A percentile compares a stretch with the other conserved stretches of the same genome.
Evolutionary conservation across 2,888 invertebrate genomes (phyloP).

Genomic region (Ophion ellenae): DNA sequence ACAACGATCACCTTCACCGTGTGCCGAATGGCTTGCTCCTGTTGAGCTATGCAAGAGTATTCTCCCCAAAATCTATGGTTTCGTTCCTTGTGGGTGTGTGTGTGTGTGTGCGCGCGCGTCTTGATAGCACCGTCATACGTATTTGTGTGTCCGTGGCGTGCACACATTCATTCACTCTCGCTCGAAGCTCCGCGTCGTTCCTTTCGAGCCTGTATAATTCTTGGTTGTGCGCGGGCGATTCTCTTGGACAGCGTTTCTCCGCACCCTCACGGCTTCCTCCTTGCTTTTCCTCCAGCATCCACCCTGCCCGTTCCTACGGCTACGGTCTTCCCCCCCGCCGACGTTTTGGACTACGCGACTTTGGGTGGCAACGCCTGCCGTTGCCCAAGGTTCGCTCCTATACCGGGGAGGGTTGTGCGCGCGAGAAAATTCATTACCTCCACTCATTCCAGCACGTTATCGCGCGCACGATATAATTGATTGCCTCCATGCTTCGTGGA

Average conservation of each 20-base stretch:
- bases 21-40: neutral
- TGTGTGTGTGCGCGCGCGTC: neutral
- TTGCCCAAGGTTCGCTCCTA: slow-evolving; percentile 50
- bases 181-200: slow-evolving; percentile 29
- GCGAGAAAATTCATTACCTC: slow-evolving; percentile 80
- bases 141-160: slow-evolving; percentile 48
- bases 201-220: slow-evolving; percentile 65
- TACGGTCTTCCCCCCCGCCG: slow-evolving; percentile 20
- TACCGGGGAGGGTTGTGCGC: slow-evolving; percentile 55
- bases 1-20: slow-evolving; percentile 63
- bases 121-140: slow-evolving; percentile 53
- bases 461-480: slow-evolving; percentile 78
- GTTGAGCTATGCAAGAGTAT: slow-evolving; percentile 55
- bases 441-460: slow-evolving; percentile 77
- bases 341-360: slow-evolving; percentile 54
- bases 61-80: slow-evolving; percentile 71
- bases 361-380: slow-evolving; percentile 60
- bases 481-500: slow-evolving; percentile 71
- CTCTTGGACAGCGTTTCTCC: slow-evolving; percentile 73
- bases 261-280: slow-evolving; percentile 64
- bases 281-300: slow-evolving; percentile 44
- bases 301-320: slow-evolving; percentile 13
- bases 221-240: slow-evolving; percentile 63
- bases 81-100: slow-evolving; percentile 39
- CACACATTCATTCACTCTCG: slow-evolving; percentile 10